phyloP scores from a whole-genome alignment of 2,113 vertebrate species.

The Dasyornis broadbenti region DNA sequence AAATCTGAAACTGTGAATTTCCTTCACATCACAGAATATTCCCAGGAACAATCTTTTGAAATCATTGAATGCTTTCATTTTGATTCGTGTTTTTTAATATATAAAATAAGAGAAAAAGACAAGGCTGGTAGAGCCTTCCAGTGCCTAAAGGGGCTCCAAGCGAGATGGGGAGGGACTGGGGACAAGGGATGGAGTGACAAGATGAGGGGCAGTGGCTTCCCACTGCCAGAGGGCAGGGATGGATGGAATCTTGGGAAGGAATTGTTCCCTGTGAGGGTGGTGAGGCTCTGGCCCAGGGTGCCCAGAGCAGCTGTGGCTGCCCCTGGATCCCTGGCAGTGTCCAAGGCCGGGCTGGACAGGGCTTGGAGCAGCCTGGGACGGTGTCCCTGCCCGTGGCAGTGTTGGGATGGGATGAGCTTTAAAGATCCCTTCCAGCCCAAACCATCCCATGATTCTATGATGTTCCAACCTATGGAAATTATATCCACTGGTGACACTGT shows the following conservation, averaged over 20 bases:
- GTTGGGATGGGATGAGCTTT: fast-evolving
- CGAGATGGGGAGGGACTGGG: background rate
- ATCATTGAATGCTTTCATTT: background rate
- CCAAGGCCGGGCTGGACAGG: fast-evolving
- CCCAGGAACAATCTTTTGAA: background rate
- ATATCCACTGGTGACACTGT: fast-evolving
- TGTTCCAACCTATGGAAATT: background rate
- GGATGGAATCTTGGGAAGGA: fast-evolving
- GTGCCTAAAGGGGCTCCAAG: background rate
- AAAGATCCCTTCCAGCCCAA: background rate
- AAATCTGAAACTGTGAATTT: background rate
- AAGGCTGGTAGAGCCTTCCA: background rate
- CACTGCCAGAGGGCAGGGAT: background rate
- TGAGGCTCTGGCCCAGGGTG: fast-evolving
- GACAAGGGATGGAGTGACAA: background rate
- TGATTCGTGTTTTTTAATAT: background rate
- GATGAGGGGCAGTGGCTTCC: background rate
- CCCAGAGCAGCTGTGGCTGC: background rate
- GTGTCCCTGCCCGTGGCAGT: fast-evolving
- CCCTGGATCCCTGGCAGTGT: background rate
- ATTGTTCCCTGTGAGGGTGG: fast-evolving
- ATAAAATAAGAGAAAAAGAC: background rate
- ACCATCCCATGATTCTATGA: background rate
- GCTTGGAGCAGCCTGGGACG: fast-evolving
- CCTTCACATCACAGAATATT: background rate